A percentile compares a stretch with the other conserved stretches of the same genome.
phyloP scores from a whole-genome alignment of 1,140 invertebrate species.

The Drosophila nasuta region DNA sequence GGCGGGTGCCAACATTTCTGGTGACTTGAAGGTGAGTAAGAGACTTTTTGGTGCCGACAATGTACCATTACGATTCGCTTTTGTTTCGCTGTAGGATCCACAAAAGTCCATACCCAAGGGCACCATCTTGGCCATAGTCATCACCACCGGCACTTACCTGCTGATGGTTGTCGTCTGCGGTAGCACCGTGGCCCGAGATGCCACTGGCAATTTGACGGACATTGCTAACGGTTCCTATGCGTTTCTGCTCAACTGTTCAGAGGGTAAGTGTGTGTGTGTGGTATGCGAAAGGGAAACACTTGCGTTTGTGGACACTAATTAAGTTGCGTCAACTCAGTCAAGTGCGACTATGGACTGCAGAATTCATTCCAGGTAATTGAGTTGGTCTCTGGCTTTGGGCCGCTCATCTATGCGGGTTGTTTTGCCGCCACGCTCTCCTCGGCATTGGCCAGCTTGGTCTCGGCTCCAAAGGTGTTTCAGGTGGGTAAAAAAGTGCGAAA shows the following conservation, averaged over 20 bases:
- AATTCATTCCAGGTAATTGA: constrained; percentile 92
- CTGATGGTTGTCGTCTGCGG: constrained; percentile 93
- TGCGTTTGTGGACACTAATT: constrained; percentile 2
- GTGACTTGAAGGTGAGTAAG: constrained; percentile 91
- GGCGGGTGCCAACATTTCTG: constrained; percentile 97
- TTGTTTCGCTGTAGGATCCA: constrained; percentile 90
- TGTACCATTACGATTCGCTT: neutral
- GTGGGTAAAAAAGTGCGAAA: constrained; percentile 60
- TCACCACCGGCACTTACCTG: constrained; percentile 94
- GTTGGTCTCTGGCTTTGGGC: constrained; percentile 94
- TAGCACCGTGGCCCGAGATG: constrained; percentile 90
- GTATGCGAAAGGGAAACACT: neutral
- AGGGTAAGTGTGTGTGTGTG: constrained; percentile 41
- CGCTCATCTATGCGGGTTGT: constrained; percentile 97
- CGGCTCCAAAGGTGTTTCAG: constrained; percentile 97
- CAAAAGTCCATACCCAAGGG: constrained; percentile 95
- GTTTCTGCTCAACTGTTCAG: constrained; percentile 85
- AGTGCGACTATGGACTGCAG: constrained; percentile 91
- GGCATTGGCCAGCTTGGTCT: constrained; percentile 97
- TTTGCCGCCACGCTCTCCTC: constrained; percentile 98
- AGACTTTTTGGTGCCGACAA: neutral
- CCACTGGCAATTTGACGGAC: constrained; percentile 89
- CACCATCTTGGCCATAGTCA: constrained; percentile 93
- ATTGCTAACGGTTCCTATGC: constrained; percentile 85
- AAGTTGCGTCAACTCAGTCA: constrained; percentile 21